A percentile compares a stretch with the other conserved stretches of the same genome.
These are phyloP conservation scores for Diadegma fenestrale DNA, from an alignment of 2,888 invertebrate species.

Conservation along the genomic window DNA sequence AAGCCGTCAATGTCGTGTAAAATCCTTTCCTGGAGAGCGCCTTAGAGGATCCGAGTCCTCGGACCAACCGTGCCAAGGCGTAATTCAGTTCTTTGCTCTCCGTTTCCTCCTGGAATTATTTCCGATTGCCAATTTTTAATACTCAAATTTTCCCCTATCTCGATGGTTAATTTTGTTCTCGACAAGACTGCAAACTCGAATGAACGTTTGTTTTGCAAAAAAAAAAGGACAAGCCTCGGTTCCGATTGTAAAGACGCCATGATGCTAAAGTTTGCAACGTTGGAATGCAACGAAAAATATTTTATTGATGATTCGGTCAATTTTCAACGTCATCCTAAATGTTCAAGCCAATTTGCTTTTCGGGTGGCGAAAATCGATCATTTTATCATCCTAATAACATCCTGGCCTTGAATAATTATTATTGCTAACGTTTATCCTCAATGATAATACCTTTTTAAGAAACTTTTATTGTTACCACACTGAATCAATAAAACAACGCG, in stretches of 20 bases:
- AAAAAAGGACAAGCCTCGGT: background rate
- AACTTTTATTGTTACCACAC: no score
- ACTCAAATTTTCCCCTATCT: background rate
- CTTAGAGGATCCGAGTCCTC: conserved; percentile 90
- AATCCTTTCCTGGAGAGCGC: conserved; percentile 89
- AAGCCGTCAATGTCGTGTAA: conserved; percentile 89
- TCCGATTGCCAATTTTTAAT: conserved; percentile 11
- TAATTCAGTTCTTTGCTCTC: conserved; percentile 87
- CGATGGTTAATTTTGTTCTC: background rate
- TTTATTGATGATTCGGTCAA: no score
- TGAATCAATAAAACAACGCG: no score
- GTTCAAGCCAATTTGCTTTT: no score
- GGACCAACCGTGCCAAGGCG: conserved; percentile 89
- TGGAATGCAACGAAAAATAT: no score
- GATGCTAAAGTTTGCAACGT: no score
- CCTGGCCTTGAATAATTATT: no score
- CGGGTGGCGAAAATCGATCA: no score
- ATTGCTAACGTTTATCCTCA: no score
- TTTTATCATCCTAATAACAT: no score
- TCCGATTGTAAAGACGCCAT: background rate
- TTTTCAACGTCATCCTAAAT: no score
- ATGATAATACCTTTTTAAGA: no score
- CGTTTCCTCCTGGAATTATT: conserved; percentile 86
- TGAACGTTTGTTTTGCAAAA: background rate
- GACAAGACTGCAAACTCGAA: background rate